Base-by-base conservation (phyloP, 1,140 invertebrate genomes). In the Dryas iulia region DNA sequence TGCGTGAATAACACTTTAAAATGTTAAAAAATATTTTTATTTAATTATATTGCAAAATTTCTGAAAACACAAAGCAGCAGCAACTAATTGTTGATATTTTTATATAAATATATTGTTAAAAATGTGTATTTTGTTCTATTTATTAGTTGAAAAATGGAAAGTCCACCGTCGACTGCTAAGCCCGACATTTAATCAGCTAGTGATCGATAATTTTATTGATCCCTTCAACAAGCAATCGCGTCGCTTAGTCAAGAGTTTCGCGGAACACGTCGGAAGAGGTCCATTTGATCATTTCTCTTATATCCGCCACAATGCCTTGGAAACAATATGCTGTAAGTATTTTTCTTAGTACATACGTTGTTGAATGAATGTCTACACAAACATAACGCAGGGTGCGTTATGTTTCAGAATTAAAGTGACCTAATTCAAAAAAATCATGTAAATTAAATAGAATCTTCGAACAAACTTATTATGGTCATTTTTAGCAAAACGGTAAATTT, bases 101-200 rank as follows among this genome's bases (percentile, higher is more conserved):
- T 28, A 28, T 28, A 28, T 6, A 28, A 28, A 1, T 14, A 39
- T 39, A 6, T 39, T 39, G n/a, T n/a, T n/a, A n/a, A n/a, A n/a
- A n/a, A n/a, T n/a, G n/a, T n/a, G n/a, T n/a, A n/a, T n/a, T n/a
- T n/a, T n/a, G n/a, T n/a, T n/a, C n/a, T n/a, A 21, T 18, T 47
- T 18, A 18, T 8, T 53, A 87, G 86, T 84, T 47, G 77, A 82
- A 54, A 82, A 79, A 69, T 89, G 87, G 85, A 82, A 74, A 59
- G 61, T 76, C n/a, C 85, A 89, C 65, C 76, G 87, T 7, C 85
- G 96, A 89, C 93, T 98, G 58, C 82, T 98, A 7, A 98, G 97
- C 1, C 97, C 97, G 23, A 95, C 97, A 0, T 98, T 98, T 86
- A 97, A 98, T 89, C 97, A 98, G 78, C 94, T 95, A 66, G 97